Base-by-base conservation (phyloP, 2,113 vertebrate genomes). In the Xiphorhynchus elegans region DNA sequence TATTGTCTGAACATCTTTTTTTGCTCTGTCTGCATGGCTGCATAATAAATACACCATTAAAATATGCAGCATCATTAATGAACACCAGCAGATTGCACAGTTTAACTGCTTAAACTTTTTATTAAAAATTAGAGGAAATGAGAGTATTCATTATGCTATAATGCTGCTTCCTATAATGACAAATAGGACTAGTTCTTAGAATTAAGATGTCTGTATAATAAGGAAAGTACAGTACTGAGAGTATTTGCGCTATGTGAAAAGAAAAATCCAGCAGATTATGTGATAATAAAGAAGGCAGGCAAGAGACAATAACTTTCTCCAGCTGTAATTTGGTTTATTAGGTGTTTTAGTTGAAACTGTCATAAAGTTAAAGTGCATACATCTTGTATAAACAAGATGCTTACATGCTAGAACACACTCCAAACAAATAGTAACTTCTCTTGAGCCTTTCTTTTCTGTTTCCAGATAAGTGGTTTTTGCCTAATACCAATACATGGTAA, bases 101-200 rank as follows among this genome's bases (percentile, higher is more conserved):
- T 92, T 96, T 96, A 97, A 96, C 92, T 75, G 67, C 93, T 96
- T 92, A 95, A 97, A 97, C 85, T 87, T 97, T 96, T 91, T 95
- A 96, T 96, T 96, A 91, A 94, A 96, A 97, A 95, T 84, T 91
- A 33, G 31, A 86, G 76, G 55, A 97, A 97, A 97, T 95, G 46
- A 95, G 53, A 79, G 92, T 81, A 91, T 96, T 96, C 89, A 97
- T 97, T 97, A 95, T 79, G 28, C 19, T 87, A 67, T 83, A 95
- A 93, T 92, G 46, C 29, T 88, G 44, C 56, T 98, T 94, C 56
- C 76, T 95, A 66, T 89, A 82, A 92, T 95, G 83, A 96, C 39
- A 97, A 94, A 95, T 93, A 89, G 62, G 87, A 79, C 67, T 37
- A 47, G 59, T n/a, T 60, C 37, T 87, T 44, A 92, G 50, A 94